phyloP scores from a whole-genome alignment of 2,113 vertebrate species.

The Mormoops blainvillei region DNA sequence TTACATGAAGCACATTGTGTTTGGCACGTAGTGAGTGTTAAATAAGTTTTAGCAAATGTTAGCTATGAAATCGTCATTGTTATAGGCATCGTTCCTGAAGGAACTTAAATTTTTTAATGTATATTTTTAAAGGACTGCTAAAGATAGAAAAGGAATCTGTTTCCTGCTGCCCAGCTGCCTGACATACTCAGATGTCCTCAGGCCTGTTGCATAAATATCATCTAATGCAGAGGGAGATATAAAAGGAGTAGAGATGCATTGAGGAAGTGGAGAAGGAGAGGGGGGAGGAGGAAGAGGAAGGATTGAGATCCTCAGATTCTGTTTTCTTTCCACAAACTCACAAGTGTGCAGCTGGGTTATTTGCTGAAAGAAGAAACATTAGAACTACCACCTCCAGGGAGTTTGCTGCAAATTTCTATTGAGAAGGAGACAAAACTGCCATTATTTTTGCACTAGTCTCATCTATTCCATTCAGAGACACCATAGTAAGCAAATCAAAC shows the following conservation, averaged over 20 bases:
- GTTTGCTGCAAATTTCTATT: neutral
- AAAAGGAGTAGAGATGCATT: neutral
- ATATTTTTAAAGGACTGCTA: neutral
- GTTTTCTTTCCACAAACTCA: neutral
- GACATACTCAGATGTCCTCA: neutral
- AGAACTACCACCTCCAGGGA: neutral
- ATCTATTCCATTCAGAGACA: neutral
- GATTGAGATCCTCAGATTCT: neutral
- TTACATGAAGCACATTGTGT: neutral
- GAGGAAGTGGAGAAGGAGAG: neutral
- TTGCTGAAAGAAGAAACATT: neutral
- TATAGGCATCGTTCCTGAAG: neutral
- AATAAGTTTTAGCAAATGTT: neutral
- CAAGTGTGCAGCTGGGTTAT: neutral
- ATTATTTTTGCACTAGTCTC: neutral
- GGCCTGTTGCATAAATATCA: neutral
- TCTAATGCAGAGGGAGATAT: neutral
- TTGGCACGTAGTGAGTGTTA: neutral
- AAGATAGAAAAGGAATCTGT: neutral
- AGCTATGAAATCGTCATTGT: neutral
- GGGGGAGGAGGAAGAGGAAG: neutral
- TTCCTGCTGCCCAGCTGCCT: neutral
- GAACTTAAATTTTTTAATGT: neutral
- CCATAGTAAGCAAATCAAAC: neutral
- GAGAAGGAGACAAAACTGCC: neutral